Base-by-base conservation (phyloP, 2,888 invertebrate genomes). In the Hydrotaea diabolus region DNA sequence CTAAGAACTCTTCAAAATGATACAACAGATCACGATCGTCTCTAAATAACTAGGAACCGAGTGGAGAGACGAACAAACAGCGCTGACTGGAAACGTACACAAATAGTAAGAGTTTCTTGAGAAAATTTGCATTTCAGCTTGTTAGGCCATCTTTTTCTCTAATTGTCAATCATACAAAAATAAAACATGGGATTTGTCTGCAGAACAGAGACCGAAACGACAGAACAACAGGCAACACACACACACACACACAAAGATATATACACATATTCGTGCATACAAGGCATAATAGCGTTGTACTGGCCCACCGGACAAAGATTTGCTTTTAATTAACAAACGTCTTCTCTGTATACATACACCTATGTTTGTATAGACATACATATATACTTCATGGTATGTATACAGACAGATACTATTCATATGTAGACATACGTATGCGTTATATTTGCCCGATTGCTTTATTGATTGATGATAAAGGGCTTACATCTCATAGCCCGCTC, bases 1-100 rank as follows among this genome's bases (percentile, higher is more conserved):
- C 82, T 85, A 73, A 76, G 78, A 85, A 85, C 82, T 85, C 85
- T 82, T 85, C 82, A 85, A 85, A 85, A 82, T 85, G 79, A 85
- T 85, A 77, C 79, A 77, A 85, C 82, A 85, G 79, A 85, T 85
- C 85, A 85, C 85, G 85, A 85, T 85, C 77, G 82, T 23, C 79
- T 46, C 53, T 43, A n/a, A 85, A 72, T 64, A 75, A 75, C 77
- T 74, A 64, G 59, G 13, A 11, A 59, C 59, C 8, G 15, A 9
- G 39, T 17, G 62, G 36, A 62, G 36, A 31, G 36, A 23, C 74
- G 74, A 80, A 77, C 74, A 83, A 77, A 80, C 83, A 75, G 71
- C 23, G 77, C 80, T 80, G 71, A 64, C 77, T 71, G 59, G n/a
- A 77, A 79, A 76, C 75, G 72, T 77, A 85, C 82, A 82, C 79